phyloP scores from a whole-genome alignment of 2,888 invertebrate genomes.

The Mesopsocus fuscifrons region DNA sequence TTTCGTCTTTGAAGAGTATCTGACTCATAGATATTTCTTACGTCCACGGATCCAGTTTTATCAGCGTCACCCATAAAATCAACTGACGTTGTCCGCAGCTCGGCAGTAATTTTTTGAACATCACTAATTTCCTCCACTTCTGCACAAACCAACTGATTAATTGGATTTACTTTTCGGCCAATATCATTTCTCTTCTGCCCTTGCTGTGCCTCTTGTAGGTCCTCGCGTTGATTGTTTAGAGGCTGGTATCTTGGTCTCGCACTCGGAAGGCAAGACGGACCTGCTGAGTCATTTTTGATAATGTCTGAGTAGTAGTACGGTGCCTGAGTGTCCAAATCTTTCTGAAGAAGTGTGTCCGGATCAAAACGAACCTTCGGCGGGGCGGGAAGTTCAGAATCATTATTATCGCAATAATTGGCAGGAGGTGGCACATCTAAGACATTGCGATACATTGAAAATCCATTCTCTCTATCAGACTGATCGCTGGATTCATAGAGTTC shows the following conservation, averaged over 20 bases:
- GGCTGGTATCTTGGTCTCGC: slow-evolving; percentile 16
- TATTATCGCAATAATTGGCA: slow-evolving; percentile 4
- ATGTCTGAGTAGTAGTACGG: slow-evolving; percentile 77
- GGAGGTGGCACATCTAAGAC: slow-evolving; percentile 2
- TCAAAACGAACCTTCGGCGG: slow-evolving; percentile 3
- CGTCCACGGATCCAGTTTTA: slow-evolving; percentile 32
- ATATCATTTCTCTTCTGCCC: slow-evolving; percentile 33
- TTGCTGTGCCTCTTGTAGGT: slow-evolving; percentile 19
- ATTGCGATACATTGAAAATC: not conserved
- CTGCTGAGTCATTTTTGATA: slow-evolving; percentile 21
- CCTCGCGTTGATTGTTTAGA: slow-evolving; percentile 55
- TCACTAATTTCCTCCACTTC: slow-evolving; percentile 23
- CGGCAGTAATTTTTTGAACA: slow-evolving; percentile 23
- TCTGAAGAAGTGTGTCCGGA: slow-evolving; percentile 1
- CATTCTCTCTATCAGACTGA: not conserved
- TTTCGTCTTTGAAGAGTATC: slow-evolving; percentile 38
- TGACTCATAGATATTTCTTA: slow-evolving; percentile 53
- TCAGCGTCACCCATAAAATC: slow-evolving; percentile 22
- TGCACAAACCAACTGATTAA: slow-evolving; percentile 38
- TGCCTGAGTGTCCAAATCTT: slow-evolving; percentile 24
- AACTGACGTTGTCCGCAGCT: slow-evolving; percentile 22
- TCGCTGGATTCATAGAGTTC: slow-evolving; percentile 1
- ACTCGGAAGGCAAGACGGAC: not conserved
- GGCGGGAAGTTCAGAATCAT: not conserved
- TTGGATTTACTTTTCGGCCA: slow-evolving; percentile 52